A percentile compares a stretch with the other conserved stretches of the same genome.
phyloP scores from a whole-genome alignment of 53 echinoderm and acorn worm species.

The Paelopatides confundens region DNA sequence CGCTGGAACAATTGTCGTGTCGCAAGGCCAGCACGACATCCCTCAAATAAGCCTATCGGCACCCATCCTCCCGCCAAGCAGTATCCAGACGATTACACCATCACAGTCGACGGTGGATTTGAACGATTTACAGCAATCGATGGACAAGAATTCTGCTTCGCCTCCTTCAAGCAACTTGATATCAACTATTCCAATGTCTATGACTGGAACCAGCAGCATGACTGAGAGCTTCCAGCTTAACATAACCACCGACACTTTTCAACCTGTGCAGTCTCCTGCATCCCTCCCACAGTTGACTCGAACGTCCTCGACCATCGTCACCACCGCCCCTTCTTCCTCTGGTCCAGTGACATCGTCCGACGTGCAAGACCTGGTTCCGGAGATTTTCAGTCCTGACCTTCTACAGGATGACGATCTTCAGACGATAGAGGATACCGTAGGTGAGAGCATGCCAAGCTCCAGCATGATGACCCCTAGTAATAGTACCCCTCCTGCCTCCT shows the following conservation, averaged over 20 bases:
- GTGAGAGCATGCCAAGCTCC: slow-evolving; percentile 41
- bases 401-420: slow-evolving; percentile 12
- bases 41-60: slow-evolving; percentile 17
- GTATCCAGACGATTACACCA: background rate
- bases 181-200: slow-evolving; percentile 1
- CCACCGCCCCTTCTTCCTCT: background rate
- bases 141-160: background rate
- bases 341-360: slow-evolving; percentile 11
- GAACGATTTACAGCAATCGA: slow-evolving; percentile 14
- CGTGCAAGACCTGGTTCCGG: slow-evolving; percentile 24
- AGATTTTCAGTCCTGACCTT: slow-evolving; percentile 25
- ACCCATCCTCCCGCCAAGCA: slow-evolving; percentile 13
- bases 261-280: slow-evolving; percentile 20
- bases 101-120: slow-evolving; percentile 38
- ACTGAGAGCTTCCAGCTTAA: slow-evolving; percentile 43
- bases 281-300: background rate
- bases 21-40: slow-evolving; percentile 49
- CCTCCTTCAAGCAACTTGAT: background rate
- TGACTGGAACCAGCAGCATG: background rate
- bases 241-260: background rate
- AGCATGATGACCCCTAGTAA: slow-evolving; percentile 37
- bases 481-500: background rate
- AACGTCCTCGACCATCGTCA: background rate
- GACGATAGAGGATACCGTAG: slow-evolving; percentile 10
- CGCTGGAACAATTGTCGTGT: slow-evolving; percentile 28